Base-by-base conservation (phyloP, 1,140 invertebrate species). In the Eciton burchellii region DNA sequence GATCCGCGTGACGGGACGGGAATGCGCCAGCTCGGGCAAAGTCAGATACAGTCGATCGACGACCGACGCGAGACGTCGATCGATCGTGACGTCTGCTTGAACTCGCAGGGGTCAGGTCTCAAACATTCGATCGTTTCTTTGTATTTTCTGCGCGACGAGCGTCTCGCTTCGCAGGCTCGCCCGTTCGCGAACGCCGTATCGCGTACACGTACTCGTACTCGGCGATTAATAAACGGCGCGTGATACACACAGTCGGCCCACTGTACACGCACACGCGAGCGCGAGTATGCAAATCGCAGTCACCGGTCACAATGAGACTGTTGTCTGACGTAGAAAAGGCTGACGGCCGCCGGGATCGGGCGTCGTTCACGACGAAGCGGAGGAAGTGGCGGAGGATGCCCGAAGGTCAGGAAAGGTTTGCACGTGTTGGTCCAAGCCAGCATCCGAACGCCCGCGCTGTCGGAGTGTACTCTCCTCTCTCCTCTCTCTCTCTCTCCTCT, bases 321-420 rank as follows among this genome's bases (percentile, higher is more conserved):
- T 89, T 89, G 87, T 88, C 66, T 81, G 85, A 85, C 73, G 70
- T 65, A 57, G 84, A 83, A 86, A n/a, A 81, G 84, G 74, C 86
- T 85, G 79, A 85, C 77, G 83, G 79, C 63, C 88, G 59, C 62
- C 70, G 68, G 82, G 85, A 74, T 71, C 68, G 49, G 21, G 72
- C 54, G 29, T 81, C 71, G 83, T 70, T 49, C 63, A 43, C 71
- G 79, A 83, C 41, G 21, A 66, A 73, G 57, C 47, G 45, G 60
- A 82, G 68, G 52, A 35, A 82, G 74, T 43, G 63, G 81, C 72
- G 74, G 35, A 35, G 35, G 35, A 2, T 35, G 35, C 35, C 59
- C 87, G 86, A 86, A 88, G 87, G 87, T 88, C 81, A 73, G 82
- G 82, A 43, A 60, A 65, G 70, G 68, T 60, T 73, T 88, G 83